Percentiles rank a stretch among this genome's conserved stretches.
Evolutionary conservation across 2,113 vertebrate genomes (phyloP).

Genomic region (Loxodonta africana): DNA sequence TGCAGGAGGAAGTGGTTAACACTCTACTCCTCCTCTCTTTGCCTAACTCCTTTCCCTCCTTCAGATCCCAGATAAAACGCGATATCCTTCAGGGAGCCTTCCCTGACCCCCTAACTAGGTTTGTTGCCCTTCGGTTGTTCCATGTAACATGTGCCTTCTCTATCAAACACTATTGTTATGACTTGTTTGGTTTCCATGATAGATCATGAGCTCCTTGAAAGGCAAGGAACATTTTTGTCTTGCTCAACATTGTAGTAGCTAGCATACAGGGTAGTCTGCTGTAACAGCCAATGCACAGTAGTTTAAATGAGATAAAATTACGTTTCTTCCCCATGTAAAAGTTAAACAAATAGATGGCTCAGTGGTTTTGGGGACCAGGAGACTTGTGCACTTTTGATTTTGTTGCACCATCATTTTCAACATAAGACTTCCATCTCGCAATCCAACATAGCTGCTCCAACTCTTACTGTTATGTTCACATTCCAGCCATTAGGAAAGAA

Average conservation of each 20-base stretch:
- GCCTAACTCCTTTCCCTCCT: neutral
- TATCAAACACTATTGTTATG: neutral
- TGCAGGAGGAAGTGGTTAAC: neutral
- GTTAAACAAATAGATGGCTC: neutral
- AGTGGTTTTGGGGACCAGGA: neutral
- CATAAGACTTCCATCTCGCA: neutral
- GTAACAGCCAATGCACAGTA: neutral
- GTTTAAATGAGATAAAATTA: constrained; percentile 9
- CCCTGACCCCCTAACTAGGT: neutral
- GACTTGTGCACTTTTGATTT: neutral
- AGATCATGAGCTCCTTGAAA: neutral
- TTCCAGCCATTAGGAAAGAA: neutral
- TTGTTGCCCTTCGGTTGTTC: too few relatives aligned
- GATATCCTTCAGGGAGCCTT: neutral
- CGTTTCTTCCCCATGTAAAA: neutral
- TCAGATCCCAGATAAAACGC: neutral
- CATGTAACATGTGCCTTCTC: neutral
- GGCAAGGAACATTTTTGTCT: neutral
- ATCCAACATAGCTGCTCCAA: neutral
- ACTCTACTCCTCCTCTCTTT: neutral
- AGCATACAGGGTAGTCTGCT: neutral
- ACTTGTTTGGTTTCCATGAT: neutral
- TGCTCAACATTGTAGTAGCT: neutral
- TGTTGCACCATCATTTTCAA: neutral
- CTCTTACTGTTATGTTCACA: neutral